Conservation (phyloP, 2,797 vertebrate genomes). For the Acanthurus tractus region DNA sequence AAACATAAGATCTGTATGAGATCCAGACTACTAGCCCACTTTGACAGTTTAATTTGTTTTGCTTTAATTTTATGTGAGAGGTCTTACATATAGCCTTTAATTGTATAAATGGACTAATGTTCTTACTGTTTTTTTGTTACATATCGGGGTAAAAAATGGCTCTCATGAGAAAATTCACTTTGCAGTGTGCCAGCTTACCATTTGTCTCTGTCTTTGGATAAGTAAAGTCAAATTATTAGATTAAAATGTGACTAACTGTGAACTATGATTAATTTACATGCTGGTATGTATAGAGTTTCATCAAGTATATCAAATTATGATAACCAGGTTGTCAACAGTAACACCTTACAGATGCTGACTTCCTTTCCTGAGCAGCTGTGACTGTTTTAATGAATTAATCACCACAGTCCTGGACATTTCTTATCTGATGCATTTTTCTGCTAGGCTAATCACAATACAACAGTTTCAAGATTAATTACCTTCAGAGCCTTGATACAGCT, state of each 20-base stretch:
- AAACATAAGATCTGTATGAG: not conserved
- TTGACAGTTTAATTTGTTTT: not conserved
- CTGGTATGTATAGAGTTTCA: constrained; percentile 5
- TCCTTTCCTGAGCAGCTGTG: constrained; percentile 28
- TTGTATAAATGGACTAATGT: not conserved
- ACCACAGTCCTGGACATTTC: constrained; percentile 50
- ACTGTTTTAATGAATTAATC: constrained; percentile 52
- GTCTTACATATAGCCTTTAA: not conserved
- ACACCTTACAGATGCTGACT: constrained; percentile 24
- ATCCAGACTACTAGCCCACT: not conserved
- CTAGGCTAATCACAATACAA: constrained; percentile 59
- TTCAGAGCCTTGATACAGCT: constrained; percentile 62
- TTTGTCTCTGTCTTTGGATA: not conserved
- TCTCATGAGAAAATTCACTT: not conserved
- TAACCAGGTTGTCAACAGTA: constrained; percentile 6
- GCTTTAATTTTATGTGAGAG: not conserved
- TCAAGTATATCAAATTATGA: constrained; percentile 17
- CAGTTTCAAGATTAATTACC: constrained; percentile 72
- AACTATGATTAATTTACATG: constrained; percentile 15
- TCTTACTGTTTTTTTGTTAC: constrained; percentile 4
- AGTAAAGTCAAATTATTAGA: constrained; percentile 12
- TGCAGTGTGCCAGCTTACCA: not conserved
- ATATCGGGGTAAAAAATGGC: not conserved
- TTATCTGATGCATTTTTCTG: constrained; percentile 64
- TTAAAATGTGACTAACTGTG: constrained; percentile 17